phyloP scores from a whole-genome alignment of 2,888 invertebrate genomes.

The Tetramorium bicarinatum region DNA sequence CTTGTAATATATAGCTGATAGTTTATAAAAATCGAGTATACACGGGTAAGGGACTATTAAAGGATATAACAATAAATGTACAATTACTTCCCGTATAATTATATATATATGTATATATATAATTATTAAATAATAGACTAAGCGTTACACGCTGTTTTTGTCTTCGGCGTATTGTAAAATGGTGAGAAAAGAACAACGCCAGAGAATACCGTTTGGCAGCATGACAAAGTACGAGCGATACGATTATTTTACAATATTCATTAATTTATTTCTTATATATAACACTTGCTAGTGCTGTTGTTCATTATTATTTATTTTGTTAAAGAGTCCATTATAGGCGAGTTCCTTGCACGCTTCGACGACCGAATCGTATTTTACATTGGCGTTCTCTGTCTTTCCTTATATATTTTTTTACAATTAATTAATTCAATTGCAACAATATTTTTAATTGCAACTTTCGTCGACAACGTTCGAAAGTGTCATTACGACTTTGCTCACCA shows the following conservation, averaged over 20 bases:
- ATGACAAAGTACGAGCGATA: conserved; percentile 24
- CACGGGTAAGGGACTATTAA: neutral
- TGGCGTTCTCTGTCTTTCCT: neutral
- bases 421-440: conserved; percentile 38
- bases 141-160: conserved; percentile 34
- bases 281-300: conserved; percentile 31
- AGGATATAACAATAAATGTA: conserved; percentile 11
- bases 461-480: conserved; percentile 28
- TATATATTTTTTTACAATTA: conserved; percentile 23
- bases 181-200: conserved; percentile 31
- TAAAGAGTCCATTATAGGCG: conserved; percentile 38
- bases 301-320: conserved; percentile 28
- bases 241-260: conserved; percentile 50
- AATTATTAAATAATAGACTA: conserved; percentile 48
- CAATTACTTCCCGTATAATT: conserved; percentile 24
- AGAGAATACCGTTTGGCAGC: conserved; percentile 27
- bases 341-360: neutral
- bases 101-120: conserved; percentile 10
- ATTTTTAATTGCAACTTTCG: conserved; percentile 25
- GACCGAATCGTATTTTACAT: conserved; percentile 41
- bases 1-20: conserved; percentile 1
- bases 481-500: neutral
- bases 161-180: conserved; percentile 1
- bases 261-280: conserved; percentile 18
- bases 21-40: conserved; percentile 14